A percentile compares a stretch with the other conserved stretches of the same genome.
These are phyloP conservation scores for Mylabris phalerata DNA, from an alignment of 1,140 invertebrate species.

Conservation along the genomic window DNA sequence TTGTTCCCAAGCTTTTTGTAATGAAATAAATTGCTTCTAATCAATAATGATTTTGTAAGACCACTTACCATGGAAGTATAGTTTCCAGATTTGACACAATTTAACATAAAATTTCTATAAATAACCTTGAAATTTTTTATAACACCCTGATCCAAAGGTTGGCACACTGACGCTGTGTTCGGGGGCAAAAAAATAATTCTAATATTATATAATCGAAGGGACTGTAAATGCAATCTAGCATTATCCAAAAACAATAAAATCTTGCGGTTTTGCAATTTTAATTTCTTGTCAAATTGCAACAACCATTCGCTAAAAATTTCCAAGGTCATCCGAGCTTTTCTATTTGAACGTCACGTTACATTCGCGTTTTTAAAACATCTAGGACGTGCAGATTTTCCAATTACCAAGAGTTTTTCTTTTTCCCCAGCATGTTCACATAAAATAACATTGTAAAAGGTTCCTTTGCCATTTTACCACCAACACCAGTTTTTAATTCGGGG, in stretches of 20 bases:
- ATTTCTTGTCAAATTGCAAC: too few relatives aligned
- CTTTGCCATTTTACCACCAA: background rate
- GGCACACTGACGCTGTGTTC: constrained; percentile 16
- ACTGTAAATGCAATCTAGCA: constrained; percentile 11
- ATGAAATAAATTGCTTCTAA: too few relatives aligned
- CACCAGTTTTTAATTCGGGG: constrained; percentile 14
- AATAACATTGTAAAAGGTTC: too few relatives aligned
- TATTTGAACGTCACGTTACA: too few relatives aligned
- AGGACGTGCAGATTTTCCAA: constrained; percentile 16
- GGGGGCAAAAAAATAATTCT: constrained; percentile 12
- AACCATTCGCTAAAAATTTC: constrained; percentile 31
- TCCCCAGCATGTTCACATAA: too few relatives aligned
- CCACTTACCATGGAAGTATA: too few relatives aligned
- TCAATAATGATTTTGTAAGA: too few relatives aligned
- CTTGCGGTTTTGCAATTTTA: constrained; percentile 42
- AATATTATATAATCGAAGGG: constrained; percentile 9
- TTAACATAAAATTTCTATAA: constrained; percentile 12
- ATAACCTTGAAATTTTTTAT: constrained; percentile 17
- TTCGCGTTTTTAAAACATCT: constrained; percentile 13
- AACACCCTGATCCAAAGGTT: constrained; percentile 20
- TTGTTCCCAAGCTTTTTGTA: too few relatives aligned
- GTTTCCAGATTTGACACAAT: background rate
- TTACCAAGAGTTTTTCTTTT: background rate
- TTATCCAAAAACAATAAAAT: constrained; percentile 33
- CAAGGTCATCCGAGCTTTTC: too few relatives aligned